Evolutionary conservation across 2,113 vertebrate species (phyloP).

Genomic region (Grus americana): DNA sequence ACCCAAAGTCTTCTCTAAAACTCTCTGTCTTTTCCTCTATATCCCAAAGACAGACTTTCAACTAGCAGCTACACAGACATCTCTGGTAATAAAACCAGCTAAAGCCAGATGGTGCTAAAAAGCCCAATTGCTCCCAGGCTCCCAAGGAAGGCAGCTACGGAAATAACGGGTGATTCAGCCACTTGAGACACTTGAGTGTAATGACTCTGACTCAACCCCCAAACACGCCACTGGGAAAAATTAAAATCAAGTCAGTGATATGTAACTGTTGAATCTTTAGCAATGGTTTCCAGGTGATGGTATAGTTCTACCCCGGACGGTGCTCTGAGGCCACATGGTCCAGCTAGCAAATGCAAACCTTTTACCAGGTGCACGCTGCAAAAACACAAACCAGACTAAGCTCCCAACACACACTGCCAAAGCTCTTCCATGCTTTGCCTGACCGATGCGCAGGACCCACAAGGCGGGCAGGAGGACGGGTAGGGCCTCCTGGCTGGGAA

Average conservation of each 20-base stretch:
- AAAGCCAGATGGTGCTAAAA: not conserved
- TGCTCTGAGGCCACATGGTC: rapidly evolving
- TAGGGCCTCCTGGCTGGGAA: not conserved
- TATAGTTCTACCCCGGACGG: not conserved
- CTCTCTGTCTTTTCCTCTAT: not conserved
- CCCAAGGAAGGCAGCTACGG: not conserved
- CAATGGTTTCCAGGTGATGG: not conserved
- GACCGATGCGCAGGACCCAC: too few relatives aligned
- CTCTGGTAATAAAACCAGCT: not conserved
- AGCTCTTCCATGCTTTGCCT: not conserved
- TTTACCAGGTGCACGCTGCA: rapidly evolving
- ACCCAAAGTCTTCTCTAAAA: not conserved
- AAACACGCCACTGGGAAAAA: not conserved
- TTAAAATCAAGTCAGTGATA: not conserved
- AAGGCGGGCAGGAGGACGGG: not conserved
- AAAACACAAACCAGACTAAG: not conserved
- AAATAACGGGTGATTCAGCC: not conserved
- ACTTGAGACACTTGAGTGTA: not conserved
- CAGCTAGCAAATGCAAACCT: not conserved
- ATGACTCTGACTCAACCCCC: not conserved
- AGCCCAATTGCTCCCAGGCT: not conserved
- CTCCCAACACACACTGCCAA: rapidly evolving
- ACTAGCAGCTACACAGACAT: not conserved
- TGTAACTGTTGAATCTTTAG: not conserved
- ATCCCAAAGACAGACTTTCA: not conserved